A percentile compares a stretch with the other conserved stretches of the same genome.
Evolutionary conservation across 37 sponge, comb jelly and placozoan species (phyloP).

Genomic region (Ephydatia muelleri): DNA sequence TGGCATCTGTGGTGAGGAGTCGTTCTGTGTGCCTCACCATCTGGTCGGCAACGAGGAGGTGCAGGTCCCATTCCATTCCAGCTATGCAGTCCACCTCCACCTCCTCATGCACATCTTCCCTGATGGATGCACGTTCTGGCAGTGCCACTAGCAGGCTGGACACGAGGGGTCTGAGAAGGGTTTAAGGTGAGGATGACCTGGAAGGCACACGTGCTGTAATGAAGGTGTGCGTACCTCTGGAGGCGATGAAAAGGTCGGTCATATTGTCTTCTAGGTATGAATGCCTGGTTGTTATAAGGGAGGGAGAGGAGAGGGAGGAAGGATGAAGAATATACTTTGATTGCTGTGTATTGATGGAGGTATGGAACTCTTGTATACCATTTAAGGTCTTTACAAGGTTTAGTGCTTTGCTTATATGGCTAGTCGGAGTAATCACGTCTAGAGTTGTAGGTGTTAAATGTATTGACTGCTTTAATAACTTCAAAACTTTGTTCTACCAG

Average conservation of each 20-base stretch:
- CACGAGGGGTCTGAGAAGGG: background rate
- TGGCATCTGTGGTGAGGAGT: background rate
- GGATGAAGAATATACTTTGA: too few relatives aligned
- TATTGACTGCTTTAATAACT: too few relatives aligned
- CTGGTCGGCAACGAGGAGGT: background rate
- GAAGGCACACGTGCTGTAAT: background rate
- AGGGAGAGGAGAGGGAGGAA: conserved; percentile 4
- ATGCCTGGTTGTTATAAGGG: background rate
- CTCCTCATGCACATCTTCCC: background rate
- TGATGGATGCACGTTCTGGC: background rate
- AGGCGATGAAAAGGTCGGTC: background rate
- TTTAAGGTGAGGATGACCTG: background rate
- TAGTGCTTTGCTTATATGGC: too few relatives aligned
- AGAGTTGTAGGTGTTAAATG: too few relatives aligned
- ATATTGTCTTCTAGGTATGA: background rate
- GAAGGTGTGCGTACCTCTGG: background rate
- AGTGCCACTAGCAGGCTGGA: background rate
- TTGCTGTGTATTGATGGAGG: too few relatives aligned
- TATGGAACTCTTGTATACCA: too few relatives aligned
- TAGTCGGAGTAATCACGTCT: too few relatives aligned
- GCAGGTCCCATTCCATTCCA: background rate
- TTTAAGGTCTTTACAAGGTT: too few relatives aligned
- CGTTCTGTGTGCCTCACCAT: background rate
- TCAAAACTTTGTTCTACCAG: too few relatives aligned
- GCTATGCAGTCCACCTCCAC: background rate